Evolutionary conservation across 2,797 vertebrate genomes (phyloP).

Genomic region (Chromobotia macracanthus): DNA sequence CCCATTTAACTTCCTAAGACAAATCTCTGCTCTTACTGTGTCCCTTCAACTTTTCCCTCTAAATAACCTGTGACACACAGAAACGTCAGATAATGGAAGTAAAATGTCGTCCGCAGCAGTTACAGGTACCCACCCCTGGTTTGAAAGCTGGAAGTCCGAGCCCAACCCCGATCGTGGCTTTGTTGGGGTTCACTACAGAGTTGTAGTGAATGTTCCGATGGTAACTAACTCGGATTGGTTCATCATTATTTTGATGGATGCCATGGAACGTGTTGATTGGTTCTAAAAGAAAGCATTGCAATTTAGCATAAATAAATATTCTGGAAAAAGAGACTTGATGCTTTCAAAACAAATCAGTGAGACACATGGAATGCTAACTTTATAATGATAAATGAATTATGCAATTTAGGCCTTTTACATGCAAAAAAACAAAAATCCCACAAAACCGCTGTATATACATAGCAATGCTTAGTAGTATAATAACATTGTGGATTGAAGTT

Average conservation of each 20-base stretch:
- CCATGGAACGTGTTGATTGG: slow-evolving; percentile 96
- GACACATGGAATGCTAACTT: background rate
- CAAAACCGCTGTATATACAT: no score
- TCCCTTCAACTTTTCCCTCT: background rate
- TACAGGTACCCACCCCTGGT: slow-evolving; percentile 82
- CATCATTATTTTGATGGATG: slow-evolving; percentile 93
- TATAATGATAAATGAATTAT: background rate
- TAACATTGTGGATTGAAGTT: background rate
- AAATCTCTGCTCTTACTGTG: background rate
- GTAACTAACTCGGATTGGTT: slow-evolving; percentile 95
- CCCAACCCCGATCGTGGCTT: slow-evolving; percentile 93
- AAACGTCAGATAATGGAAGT: background rate
- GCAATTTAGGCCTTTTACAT: background rate
- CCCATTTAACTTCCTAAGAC: background rate
- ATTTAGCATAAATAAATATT: background rate
- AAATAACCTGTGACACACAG: background rate
- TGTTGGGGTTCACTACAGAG: slow-evolving; percentile 95
- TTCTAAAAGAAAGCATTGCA: slow-evolving; percentile 69
- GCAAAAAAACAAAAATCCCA: background rate
- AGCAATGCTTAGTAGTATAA: no score
- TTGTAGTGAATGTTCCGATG: slow-evolving; percentile 97
- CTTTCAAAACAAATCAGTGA: background rate
- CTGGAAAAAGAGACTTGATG: background rate
- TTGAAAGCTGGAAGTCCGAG: slow-evolving; percentile 93
- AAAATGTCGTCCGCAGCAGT: background rate